phyloP scores from a whole-genome alignment of 2,888 invertebrate species.

The Pardosa pseudoannulata region DNA sequence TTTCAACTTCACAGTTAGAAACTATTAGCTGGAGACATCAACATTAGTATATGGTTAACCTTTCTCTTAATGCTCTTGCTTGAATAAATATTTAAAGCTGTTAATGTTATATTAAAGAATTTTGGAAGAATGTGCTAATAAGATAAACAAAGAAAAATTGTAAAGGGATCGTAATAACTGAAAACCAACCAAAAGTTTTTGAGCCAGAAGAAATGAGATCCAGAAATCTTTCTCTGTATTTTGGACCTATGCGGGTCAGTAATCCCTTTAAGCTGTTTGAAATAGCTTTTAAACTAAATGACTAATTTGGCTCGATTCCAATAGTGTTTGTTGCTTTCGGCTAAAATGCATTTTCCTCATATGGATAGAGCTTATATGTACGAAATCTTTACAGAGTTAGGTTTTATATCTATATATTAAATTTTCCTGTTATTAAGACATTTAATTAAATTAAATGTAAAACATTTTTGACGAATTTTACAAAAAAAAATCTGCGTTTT shows the following conservation, averaged over 20 bases:
- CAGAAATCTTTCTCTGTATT: not conserved
- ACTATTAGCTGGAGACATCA: no score
- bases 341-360: not conserved
- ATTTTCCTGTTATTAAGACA: no score
- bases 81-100: no score
- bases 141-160: not conserved
- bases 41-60: no score
- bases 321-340: not conserved
- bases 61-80: no score
- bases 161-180: not conserved
- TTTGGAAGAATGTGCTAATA: not conserved
- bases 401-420: not conserved
- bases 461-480: no score
- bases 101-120: no score
- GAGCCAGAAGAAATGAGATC: not conserved
- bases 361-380: not conserved
- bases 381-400: not conserved
- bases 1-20: no score
- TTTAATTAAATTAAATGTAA: no score
- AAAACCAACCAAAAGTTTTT: not conserved
- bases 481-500: no score
- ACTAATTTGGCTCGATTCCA: not conserved
- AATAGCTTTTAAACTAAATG: slow-evolving; percentile 7
- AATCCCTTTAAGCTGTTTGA: not conserved
- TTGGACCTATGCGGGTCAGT: not conserved